Evolutionary conservation across 2,797 vertebrate genomes (phyloP).

Genomic region (Lithobates sylvaticus): DNA sequence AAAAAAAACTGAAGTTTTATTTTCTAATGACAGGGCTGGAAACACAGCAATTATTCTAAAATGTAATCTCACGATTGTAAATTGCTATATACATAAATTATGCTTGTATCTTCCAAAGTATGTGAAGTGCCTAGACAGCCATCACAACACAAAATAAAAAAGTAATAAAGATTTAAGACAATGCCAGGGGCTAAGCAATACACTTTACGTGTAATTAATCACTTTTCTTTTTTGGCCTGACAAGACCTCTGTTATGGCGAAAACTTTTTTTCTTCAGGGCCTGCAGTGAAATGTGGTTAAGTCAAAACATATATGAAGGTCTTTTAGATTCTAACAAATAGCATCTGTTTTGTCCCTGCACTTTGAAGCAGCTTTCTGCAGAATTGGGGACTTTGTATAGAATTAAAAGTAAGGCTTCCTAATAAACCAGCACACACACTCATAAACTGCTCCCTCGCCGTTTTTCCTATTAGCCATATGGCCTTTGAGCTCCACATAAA

Average conservation of each 20-base stretch:
- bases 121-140: neutral
- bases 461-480: neutral
- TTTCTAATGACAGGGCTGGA: no score
- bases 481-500: neutral
- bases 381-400: slow-evolving; percentile 22
- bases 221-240: slow-evolving; percentile 9
- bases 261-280: neutral
- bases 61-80: neutral
- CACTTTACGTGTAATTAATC: slow-evolving; percentile 34
- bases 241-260: slow-evolving; percentile 14
- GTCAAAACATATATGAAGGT: neutral
- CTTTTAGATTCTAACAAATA: slow-evolving; percentile 30
- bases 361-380: slow-evolving; percentile 13
- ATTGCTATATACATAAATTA: neutral
- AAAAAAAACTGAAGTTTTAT: no score
- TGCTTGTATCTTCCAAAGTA: neutral
- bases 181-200: slow-evolving; percentile 28
- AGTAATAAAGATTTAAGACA: slow-evolving; percentile 16
- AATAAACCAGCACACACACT: slow-evolving; percentile 24
- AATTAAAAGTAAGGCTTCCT: slow-evolving; percentile 25
- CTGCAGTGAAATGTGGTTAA: slow-evolving; percentile 5
- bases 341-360: slow-evolving; percentile 17
- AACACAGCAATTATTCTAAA: neutral
- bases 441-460: neutral
- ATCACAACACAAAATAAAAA: slow-evolving; percentile 16